These are phyloP conservation scores for Caenorhabditis elegans DNA, from an alignment of 1,140 invertebrate species.

Conservation along the genomic window DNA sequence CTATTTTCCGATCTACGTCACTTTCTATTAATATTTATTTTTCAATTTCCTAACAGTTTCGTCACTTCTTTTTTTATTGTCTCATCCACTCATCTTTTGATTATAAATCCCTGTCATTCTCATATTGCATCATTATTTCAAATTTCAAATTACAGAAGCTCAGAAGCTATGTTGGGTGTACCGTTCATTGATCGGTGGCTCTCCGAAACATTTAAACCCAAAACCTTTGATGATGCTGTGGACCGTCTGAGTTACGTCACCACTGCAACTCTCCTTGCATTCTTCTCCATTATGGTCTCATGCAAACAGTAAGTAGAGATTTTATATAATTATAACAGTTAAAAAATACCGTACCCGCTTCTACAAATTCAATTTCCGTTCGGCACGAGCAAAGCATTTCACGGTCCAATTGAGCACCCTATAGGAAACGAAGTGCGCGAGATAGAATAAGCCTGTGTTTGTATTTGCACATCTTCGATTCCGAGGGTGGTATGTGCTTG, in stretches of 20 bases:
- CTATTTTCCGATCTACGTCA: background rate
- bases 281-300: conserved; percentile 65
- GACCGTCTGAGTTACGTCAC: conserved; percentile 60
- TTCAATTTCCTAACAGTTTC: background rate
- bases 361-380: background rate
- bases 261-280: conserved; percentile 57
- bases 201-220: conserved; percentile 59
- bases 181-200: conserved; percentile 63
- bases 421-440: conserved; percentile 3
- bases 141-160: background rate
- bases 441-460: conserved; percentile 20
- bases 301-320: conserved; percentile 60
- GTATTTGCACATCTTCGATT: conserved; percentile 28
- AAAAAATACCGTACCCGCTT: background rate
- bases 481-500: background rate
- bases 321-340: background rate
- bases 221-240: conserved; percentile 63
- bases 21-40: background rate
- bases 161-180: conserved; percentile 60
- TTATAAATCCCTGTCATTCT: background rate
- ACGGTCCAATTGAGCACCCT: background rate
- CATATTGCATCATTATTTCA: background rate
- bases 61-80: background rate
- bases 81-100: background rate
- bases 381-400: background rate